Percentiles rank a stretch among this genome's conserved stretches.
Conservation (phyloP, 2,888 invertebrate genomes). For the Selenia dentaria region DNA sequence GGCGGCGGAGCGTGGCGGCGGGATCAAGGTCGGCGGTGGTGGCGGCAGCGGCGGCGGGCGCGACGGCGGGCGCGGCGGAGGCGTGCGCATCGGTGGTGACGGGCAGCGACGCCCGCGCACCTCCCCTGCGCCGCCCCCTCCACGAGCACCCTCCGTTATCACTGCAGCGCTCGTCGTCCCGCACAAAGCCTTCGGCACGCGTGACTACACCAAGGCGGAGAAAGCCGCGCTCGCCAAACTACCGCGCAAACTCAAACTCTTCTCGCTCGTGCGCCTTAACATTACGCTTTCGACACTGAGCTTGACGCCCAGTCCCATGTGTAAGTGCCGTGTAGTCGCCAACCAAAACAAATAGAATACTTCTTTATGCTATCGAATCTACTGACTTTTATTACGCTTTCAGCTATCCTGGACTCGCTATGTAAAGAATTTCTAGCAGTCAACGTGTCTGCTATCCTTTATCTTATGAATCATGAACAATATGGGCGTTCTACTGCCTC, state of each 20-base stretch:
- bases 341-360: conserved; percentile 12
- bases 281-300: conserved; percentile 89
- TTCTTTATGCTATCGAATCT: conserved; percentile 34
- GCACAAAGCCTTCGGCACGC: conserved; percentile 89
- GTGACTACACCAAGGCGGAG: conserved; percentile 89
- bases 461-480: conserved; percentile 97
- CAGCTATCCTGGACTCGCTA: conserved; percentile 94
- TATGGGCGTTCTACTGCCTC: conserved; percentile 97
- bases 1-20: conserved; percentile 67
- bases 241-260: conserved; percentile 87
- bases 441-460: conserved; percentile 96
- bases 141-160: conserved; percentile 79
- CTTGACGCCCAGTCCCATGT: conserved; percentile 90
- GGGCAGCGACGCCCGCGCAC: conserved; percentile 69
- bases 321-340: conserved; percentile 74
- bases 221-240: conserved; percentile 87
- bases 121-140: conserved; percentile 73
- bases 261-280: conserved; percentile 88
- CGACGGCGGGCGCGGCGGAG: conserved; percentile 66
- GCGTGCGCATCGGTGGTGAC: conserved; percentile 68
- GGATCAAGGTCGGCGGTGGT: conserved; percentile 70
- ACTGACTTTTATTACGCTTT: conserved; percentile 62
- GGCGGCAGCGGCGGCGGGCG: conserved; percentile 59
- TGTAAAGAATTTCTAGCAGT: conserved; percentile 95
- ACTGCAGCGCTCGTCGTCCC: conserved; percentile 91